Percentiles rank a stretch among this genome's conserved stretches.
Conservation (phyloP, 1,140 invertebrate genomes). For the Heliothis subflexa region DNA sequence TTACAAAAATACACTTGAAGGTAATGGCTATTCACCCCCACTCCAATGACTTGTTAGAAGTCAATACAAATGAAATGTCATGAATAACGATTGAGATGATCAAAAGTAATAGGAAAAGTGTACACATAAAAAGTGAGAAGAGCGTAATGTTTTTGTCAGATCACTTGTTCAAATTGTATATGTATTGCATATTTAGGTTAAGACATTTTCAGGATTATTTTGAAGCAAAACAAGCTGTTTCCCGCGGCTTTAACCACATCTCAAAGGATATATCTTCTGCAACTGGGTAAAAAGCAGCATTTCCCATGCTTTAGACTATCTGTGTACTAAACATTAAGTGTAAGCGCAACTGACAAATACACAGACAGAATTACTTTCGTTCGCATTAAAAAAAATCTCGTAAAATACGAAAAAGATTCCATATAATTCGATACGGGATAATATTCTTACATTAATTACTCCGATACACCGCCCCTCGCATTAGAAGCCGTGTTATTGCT, state of each 20-base stretch:
- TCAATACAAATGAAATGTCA: slow-evolving; percentile 57
- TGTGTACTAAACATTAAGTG: no score
- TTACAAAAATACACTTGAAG: slow-evolving; percentile 9
- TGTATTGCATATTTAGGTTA: no score
- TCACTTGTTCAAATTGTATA: no score
- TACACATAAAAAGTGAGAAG: slow-evolving; percentile 9
- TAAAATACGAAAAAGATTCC: no score
- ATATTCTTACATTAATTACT: background rate
- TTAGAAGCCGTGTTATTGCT: slow-evolving; percentile 23
- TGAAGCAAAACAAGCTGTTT: no score
- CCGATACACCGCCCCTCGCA: background rate
- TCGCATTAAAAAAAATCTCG: background rate
- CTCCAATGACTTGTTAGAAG: slow-evolving; percentile 53
- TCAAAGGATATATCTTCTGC: no score
- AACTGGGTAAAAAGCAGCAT: no score
- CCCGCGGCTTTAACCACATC: no score
- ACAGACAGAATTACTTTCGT: background rate
- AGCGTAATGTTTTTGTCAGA: background rate
- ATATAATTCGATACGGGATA: no score
- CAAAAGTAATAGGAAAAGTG: slow-evolving; percentile 18
- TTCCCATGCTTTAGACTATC: no score
- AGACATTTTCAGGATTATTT: no score
- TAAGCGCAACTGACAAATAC: no score
- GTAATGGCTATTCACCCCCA: slow-evolving; percentile 48
- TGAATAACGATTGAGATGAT: slow-evolving; percentile 67